Evolutionary conservation across 2,888 invertebrate species (phyloP).

Genomic region (Seira ritae): DNA sequence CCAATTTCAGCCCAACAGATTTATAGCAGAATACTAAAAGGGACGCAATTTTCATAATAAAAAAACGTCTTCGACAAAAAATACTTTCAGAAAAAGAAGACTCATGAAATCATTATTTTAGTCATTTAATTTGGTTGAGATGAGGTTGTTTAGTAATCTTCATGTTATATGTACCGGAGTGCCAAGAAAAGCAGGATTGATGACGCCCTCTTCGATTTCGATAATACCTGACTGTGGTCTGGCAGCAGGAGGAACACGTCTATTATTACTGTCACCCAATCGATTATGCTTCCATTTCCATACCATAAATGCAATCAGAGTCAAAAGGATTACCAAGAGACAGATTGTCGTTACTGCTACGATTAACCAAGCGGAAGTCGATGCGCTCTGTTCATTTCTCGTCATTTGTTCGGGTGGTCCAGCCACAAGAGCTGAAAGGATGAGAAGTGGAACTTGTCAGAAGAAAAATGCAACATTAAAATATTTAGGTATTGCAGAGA

Average conservation of each 20-base stretch:
- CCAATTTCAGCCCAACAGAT: background rate
- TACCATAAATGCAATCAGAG: slow-evolving; percentile 68
- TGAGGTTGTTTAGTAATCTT: slow-evolving; percentile 34
- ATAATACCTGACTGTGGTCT: slow-evolving; percentile 70
- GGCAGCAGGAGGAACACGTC: slow-evolving; percentile 39
- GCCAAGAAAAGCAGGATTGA: slow-evolving; percentile 72
- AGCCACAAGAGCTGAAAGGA: slow-evolving; percentile 57
- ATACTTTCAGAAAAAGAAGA: slow-evolving; percentile 21
- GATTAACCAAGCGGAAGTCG: slow-evolving; percentile 70
- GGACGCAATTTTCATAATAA: background rate
- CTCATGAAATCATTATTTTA: slow-evolving; percentile 7
- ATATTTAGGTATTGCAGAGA: background rate
- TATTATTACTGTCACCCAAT: slow-evolving; percentile 56
- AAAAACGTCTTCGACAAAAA: slow-evolving; percentile 7
- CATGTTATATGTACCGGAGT: slow-evolving; percentile 67
- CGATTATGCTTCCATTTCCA: slow-evolving; percentile 73
- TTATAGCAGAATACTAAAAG: slow-evolving; percentile 4
- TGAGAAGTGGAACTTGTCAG: background rate
- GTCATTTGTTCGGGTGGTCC: slow-evolving; percentile 59
- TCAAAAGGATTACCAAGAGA: slow-evolving; percentile 62
- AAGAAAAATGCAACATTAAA: background rate
- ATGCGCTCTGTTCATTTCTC: slow-evolving; percentile 33
- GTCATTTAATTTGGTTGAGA: slow-evolving; percentile 9
- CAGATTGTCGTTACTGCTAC: slow-evolving; percentile 66
- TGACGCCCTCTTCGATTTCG: slow-evolving; percentile 65